Base-by-base conservation (phyloP, 1,140 invertebrate genomes). In the Papilio polyxenes region DNA sequence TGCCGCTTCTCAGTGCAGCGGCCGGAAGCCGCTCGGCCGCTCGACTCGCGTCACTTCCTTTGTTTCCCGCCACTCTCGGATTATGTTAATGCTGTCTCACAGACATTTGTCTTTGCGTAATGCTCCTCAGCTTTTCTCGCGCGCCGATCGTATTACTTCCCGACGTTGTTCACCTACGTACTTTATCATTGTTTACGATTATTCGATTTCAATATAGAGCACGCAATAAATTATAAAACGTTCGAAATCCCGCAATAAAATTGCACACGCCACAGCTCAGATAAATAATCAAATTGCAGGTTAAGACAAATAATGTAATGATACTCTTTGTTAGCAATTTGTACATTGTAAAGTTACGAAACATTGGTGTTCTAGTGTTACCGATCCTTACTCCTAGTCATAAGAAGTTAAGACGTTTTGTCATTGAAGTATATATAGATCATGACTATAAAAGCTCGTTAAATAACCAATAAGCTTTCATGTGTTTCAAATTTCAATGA, bases 91-190 rank as follows among this genome's bases (percentile, higher is more conserved):
- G 88, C 84, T 87, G 89, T 89, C 88, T 92, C 90, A 85, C 81
- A 89, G 87, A 92, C 90, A 92, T 92, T 92, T 93, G 89, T 93
- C 91, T 93, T 89, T 90, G 83, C 87, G 87, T 93, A 92, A 91
- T 90, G 86, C 88, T 87, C 82, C 81, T 84, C 83, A 89, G 90
- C 88, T 89, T 89, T 89, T 82, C 89, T 87, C 86, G 85, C 83
- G 85, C 86, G 84, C 80, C 77, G 84, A 87, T 86, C 81, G 85
- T 88, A 88, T 89, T 90, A 91, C 89, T 90, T 89, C 91, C 83
- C 86, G 82, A 90, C 90, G 85, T 87, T 88, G 59, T 80, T 80
- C 78, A 80, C 81, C 62, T 51, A 56, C 49, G n/a, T 83, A 81
- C 78, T 88, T 84, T 86, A 87, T 86, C 81, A 83, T 89, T 87